Base-by-base conservation (phyloP, 2,113 vertebrate species). In the Pygoscelis antarcticus region DNA sequence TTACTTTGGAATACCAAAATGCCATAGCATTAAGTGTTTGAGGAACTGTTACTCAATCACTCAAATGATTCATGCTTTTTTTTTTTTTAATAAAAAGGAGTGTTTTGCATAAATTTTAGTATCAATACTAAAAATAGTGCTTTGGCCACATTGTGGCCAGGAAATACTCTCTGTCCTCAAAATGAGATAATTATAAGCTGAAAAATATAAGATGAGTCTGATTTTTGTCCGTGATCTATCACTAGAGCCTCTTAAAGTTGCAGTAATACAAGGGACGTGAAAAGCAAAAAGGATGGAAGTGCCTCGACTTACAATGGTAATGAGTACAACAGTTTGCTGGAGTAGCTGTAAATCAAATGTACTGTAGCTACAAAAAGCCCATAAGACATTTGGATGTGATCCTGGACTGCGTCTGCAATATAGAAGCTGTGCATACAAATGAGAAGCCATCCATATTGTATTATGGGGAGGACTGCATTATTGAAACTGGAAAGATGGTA, bases 301-400 rank as follows among this genome's bases (percentile, higher is more conserved):
- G 77, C 57, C 92, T 96, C 4, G 34, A 87, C 96, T 97, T 95
- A 92, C 89, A 95, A 78, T 13, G 71, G 95, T 97, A 98, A 98
- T 95, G 90, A 98, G 94, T 49, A 93, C 88, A 92, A 92, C 87
- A 95, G 95, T 98, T 98, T 97, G 91, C 84, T 91, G 83, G 95
- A 96, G 78, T 80, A 96, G 92, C 92, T 96, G 92, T 98, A 98
- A 98, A 98, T 98, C 97, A 98, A 96, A 97, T 83, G 96, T 72
- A 85, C 92, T 96, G 62, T 87, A 91, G 95, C 94, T 96, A 92
- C 97, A 94, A 94, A 98, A 96, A 98, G 90, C 79, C 65, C 65
- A 42, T 90, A 82, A 96, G 95, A 70, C 87, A 95, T 94, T 97
- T 97, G 94, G 93, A 97, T 94, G 87, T 86, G 83, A 91, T 96